Conservation (phyloP, 30 jellyfish, hydroid and myxozoan genomes). For the Aurelia coerulea region DNA sequence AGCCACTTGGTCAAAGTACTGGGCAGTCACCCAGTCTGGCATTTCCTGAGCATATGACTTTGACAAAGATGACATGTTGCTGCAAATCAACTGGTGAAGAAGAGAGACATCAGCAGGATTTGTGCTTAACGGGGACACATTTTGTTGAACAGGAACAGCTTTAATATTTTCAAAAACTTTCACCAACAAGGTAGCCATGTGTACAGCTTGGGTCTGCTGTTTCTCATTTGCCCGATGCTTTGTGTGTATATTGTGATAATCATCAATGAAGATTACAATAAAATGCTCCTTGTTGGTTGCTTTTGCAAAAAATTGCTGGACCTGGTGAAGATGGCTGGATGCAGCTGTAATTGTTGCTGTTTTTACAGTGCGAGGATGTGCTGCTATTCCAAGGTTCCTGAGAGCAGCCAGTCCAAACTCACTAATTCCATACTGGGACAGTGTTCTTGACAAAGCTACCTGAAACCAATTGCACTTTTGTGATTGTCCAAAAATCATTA, state of each 20-base stretch:
- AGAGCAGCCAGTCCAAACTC: slow-evolving; percentile 24
- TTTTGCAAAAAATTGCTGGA: slow-evolving; percentile 16
- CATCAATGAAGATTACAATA: slow-evolving; percentile 31
- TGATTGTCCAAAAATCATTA: slow-evolving; percentile 20
- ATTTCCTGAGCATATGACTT: slow-evolving; percentile 28
- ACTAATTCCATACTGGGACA: slow-evolving; percentile 22
- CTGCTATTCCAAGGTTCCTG: slow-evolving; percentile 39
- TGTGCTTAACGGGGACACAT: neutral
- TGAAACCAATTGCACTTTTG: slow-evolving; percentile 41
- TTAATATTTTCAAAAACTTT: slow-evolving; percentile 10
- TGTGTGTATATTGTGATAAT: slow-evolving; percentile 27
- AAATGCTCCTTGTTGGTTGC: slow-evolving; percentile 28
- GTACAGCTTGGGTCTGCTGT: slow-evolving; percentile 19
- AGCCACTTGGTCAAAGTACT: slow-evolving; percentile 16
- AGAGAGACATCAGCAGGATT: slow-evolving; percentile 24
- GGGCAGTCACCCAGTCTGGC: slow-evolving; percentile 34
- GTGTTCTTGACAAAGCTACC: slow-evolving; percentile 38
- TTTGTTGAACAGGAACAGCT: neutral
- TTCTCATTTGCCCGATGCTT: slow-evolving; percentile 21
- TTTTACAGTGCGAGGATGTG: slow-evolving; percentile 49
- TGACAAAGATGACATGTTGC: slow-evolving; percentile 5
- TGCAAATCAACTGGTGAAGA: neutral
- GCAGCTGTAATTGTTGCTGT: slow-evolving; percentile 32
- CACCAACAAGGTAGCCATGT: slow-evolving; percentile 27
- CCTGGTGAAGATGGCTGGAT: slow-evolving; percentile 9